These are phyloP conservation scores for Geopemphigus sp. DNA, from an alignment of 1,140 invertebrate genomes.

Conservation along the genomic window DNA sequence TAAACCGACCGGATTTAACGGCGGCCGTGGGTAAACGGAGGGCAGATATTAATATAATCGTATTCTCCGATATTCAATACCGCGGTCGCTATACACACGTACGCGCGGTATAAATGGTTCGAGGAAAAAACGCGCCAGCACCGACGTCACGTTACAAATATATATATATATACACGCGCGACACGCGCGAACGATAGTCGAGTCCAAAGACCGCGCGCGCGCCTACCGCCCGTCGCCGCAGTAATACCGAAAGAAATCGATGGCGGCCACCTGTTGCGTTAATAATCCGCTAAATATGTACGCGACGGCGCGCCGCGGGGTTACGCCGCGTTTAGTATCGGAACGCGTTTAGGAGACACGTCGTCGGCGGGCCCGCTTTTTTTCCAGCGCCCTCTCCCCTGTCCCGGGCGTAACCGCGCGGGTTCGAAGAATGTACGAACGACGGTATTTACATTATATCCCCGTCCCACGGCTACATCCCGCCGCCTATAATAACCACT, in stretches of 20 bases:
- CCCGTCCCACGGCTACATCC: too few relatives aligned
- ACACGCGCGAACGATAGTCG: too few relatives aligned
- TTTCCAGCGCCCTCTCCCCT: too few relatives aligned
- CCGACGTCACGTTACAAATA: background rate
- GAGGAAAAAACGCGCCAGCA: background rate
- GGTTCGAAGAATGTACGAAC: background rate
- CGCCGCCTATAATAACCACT: background rate
- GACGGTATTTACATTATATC: too few relatives aligned
- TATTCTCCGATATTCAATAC: slow-evolving; percentile 15
- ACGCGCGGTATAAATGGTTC: background rate
- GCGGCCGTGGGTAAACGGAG: background rate
- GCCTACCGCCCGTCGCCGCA: background rate
- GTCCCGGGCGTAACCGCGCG: too few relatives aligned
- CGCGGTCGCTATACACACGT: background rate
- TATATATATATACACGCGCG: background rate
- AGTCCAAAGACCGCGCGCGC: too few relatives aligned
- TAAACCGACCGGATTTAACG: slow-evolving; percentile 3
- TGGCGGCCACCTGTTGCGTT: slow-evolving; percentile 20
- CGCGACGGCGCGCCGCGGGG: too few relatives aligned
- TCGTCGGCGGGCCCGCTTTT: too few relatives aligned
- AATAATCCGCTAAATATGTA: slow-evolving; percentile 11
- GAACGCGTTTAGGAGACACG: too few relatives aligned
- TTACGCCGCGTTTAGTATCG: too few relatives aligned
- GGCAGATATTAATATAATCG: slow-evolving; percentile 27
- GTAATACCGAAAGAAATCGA: slow-evolving; percentile 24